Base-by-base conservation (phyloP, 2,113 vertebrate genomes). In the Rhegmatorhina hoffmannsi region DNA sequence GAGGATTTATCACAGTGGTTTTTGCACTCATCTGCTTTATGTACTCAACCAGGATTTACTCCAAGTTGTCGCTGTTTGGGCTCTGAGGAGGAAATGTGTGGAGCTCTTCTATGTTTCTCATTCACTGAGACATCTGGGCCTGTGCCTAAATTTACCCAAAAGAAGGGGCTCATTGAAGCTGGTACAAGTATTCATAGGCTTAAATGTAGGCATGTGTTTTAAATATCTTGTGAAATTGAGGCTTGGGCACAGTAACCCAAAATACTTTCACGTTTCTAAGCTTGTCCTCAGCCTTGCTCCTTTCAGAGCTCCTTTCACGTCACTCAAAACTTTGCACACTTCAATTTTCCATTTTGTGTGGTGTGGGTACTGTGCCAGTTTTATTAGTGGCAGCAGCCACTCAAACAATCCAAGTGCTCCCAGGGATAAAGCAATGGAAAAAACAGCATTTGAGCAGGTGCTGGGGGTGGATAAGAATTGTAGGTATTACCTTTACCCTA, bases 151-250 rank as follows among this genome's bases (percentile, higher is more conserved):
- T 90, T 87, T 58, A 91, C 82, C 43, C 89, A 18, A 20, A 78
- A 49, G 66, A 73, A 90, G 43, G 70, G 67, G 66, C 34, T 92
- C 67, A 17, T 1, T 91, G 70, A 89, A 94, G 67, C 73, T 40
- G 1, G 18, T 62, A 28, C 46, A 88, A 90, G 18, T 8, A 62
- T 77, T 91, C 81, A 38, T 34, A 40, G 21, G 55, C 29, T 43
- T 76, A 78, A 84, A 49, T 59, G 58, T 18, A 87, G 78, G 50
- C 75, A 95, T 68, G 72, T 86, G 79, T 82, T 97, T 94, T 77
- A 95, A 95, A 83, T 90, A 91, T 34, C 78, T 95, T 31, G 29
- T 87, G 82, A 79, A 95, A 87, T 6, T 58, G 59, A 90, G 84
- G 87, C 46, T 91, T 83, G 50, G 50, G 91, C 12, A 3, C 63